Evolutionary conservation across 2,113 vertebrate species (phyloP).

Genomic region (Helogale parvula): DNA sequence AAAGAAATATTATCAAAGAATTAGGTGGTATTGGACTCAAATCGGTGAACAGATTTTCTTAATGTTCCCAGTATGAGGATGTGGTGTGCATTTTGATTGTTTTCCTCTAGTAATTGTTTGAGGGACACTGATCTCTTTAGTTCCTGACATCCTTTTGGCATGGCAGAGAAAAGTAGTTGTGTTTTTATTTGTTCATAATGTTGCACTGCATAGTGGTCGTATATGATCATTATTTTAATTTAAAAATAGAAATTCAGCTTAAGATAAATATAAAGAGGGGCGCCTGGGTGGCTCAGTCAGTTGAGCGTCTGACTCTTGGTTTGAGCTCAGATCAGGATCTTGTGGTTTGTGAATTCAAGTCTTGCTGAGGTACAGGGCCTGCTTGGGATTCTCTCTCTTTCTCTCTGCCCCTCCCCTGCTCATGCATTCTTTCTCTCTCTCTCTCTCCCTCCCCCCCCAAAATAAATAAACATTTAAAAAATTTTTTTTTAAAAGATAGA

Average conservation of each 20-base stretch:
- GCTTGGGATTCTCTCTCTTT: no score
- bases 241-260: constrained; percentile 41
- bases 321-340: no score
- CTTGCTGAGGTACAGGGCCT: no score
- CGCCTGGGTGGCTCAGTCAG: no score
- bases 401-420: no score
- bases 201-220: not conserved
- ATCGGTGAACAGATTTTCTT: constrained; percentile 9
- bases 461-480: no score
- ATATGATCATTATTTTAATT: constrained; percentile 38
- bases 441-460: no score
- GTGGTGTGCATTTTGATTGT: not conserved
- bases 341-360: no score
- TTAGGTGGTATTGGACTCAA: constrained; percentile 7
- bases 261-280: not conserved
- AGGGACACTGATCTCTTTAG: not conserved
- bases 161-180: not conserved
- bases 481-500: not conserved
- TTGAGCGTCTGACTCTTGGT: no score
- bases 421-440: no score
- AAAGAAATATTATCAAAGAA: constrained; percentile 47
- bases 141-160: not conserved
- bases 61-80: not conserved
- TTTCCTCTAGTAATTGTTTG: not conserved
- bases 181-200: not conserved